Percentiles rank a stretch among this genome's conserved stretches.
phyloP scores from a whole-genome alignment of 23 tunicate genomes.

The Clavelina lepadiformis region DNA sequence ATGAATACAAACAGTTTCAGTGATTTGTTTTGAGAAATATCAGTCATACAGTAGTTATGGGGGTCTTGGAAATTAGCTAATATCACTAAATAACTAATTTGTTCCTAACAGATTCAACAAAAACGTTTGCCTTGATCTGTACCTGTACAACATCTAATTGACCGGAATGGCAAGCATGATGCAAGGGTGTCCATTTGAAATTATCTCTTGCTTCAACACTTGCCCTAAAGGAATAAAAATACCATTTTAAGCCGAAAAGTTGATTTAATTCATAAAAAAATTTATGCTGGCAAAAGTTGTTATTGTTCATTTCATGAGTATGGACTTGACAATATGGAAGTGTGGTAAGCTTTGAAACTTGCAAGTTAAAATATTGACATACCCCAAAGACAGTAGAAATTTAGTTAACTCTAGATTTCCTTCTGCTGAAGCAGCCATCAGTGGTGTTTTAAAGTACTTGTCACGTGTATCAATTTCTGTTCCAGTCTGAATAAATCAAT shows the following conservation, averaged over 20 bases:
- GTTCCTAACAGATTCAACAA: too few relatives aligned
- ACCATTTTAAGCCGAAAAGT: background rate
- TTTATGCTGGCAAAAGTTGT: background rate
- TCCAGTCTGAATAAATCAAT: conserved; percentile 49
- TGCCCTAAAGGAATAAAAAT: conserved; percentile 44
- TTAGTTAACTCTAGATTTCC: conserved; percentile 70
- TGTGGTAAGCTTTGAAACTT: background rate
- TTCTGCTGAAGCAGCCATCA: conserved; percentile 84
- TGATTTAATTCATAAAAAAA: background rate
- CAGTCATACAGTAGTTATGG: too few relatives aligned
- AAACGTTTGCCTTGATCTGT: too few relatives aligned
- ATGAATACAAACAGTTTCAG: background rate
- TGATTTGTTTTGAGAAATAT: background rate
- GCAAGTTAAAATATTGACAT: background rate
- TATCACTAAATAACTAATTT: too few relatives aligned
- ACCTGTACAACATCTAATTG: conserved; percentile 91
- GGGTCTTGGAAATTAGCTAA: too few relatives aligned
- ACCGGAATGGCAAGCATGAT: conserved; percentile 92
- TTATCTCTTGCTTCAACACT: conserved; percentile 79
- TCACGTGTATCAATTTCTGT: conserved; percentile 78
- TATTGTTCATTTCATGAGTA: background rate
- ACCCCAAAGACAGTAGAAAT: conserved; percentile 66
- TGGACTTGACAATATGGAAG: background rate
- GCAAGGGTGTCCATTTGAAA: conserved; percentile 94
- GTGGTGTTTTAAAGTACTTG: conserved; percentile 87